These are phyloP conservation scores for Catocala nupta DNA, from an alignment of 2,888 invertebrate genomes.

Conservation along the genomic window DNA sequence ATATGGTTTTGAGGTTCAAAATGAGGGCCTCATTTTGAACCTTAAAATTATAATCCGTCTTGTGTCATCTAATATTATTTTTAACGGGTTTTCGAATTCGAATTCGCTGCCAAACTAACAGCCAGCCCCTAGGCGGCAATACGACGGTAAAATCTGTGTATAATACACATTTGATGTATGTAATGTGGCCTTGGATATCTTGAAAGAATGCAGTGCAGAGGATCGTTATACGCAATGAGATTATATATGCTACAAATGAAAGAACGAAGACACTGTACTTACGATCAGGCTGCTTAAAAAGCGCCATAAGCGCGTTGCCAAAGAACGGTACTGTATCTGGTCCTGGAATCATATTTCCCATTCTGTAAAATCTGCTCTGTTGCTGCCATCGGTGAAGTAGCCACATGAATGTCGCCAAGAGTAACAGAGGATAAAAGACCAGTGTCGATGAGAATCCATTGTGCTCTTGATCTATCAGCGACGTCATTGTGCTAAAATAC, in stretches of 20 bases:
- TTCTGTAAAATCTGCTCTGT: slow-evolving; percentile 83
- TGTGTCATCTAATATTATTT: no score
- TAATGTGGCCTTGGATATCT: no score
- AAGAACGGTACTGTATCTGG: slow-evolving; percentile 89
- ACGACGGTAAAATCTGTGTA: no score
- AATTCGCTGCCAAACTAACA: no score
- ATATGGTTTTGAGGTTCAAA: no score
- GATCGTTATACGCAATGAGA: no score
- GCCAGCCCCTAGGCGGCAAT: no score
- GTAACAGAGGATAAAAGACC: slow-evolving; percentile 64
- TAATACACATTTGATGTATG: no score
- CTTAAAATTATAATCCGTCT: no score
- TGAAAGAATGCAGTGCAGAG: no score
- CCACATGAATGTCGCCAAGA: slow-evolving; percentile 65
- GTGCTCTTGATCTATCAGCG: slow-evolving; percentile 47
- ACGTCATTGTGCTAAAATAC: slow-evolving; percentile 57
- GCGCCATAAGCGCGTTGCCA: slow-evolving; percentile 90
- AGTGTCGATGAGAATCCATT: slow-evolving; percentile 45
- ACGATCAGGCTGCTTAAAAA: slow-evolving; percentile 89
- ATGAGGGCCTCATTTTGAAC: no score
- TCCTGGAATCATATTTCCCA: slow-evolving; percentile 91
- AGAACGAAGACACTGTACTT: slow-evolving; percentile 52
- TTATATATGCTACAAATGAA: neutral
- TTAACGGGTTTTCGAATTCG: no score
- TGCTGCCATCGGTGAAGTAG: slow-evolving; percentile 82